A percentile compares a stretch with the other conserved stretches of the same genome.
Evolutionary conservation across 1,140 invertebrate species (phyloP).

Genomic region (Maniola jurtina): DNA sequence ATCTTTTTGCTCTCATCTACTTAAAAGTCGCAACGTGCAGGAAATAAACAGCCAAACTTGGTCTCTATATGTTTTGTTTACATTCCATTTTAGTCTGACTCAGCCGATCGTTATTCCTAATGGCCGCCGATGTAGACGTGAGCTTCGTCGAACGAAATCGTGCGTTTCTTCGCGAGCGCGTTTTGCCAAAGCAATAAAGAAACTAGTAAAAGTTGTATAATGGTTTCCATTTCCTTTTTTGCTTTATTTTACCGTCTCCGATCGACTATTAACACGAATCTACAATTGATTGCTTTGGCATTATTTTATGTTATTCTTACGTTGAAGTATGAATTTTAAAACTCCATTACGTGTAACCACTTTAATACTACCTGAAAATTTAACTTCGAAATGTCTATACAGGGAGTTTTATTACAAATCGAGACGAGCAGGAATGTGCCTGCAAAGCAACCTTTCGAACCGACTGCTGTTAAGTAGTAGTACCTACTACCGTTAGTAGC

Average conservation of each 20-base stretch:
- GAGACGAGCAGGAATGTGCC: neutral
- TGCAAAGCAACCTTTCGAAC: neutral
- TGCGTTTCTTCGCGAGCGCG: conserved; percentile 53
- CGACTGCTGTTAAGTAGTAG: neutral
- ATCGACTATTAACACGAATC: conserved; percentile 25
- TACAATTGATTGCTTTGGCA: conserved; percentile 7
- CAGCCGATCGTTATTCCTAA: conserved; percentile 40
- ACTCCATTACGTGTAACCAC: neutral
- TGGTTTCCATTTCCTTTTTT: conserved; percentile 48
- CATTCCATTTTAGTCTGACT: conserved; percentile 45
- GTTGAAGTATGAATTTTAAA: conserved; percentile 1
- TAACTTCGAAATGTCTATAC: neutral
- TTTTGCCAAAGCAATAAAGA: conserved; percentile 56
- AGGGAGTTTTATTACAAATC: conserved; percentile 16
- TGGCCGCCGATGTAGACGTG: conserved; percentile 30
- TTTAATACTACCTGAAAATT: conserved; percentile 7
- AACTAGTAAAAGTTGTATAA: conserved; percentile 62
- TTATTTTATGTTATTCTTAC: conserved; percentile 10
- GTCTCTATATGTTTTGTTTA: conserved; percentile 45
- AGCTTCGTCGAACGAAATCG: conserved; percentile 46
- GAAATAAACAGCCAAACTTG: conserved; percentile 38
- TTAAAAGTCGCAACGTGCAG: conserved; percentile 3
- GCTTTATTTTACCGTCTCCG: conserved; percentile 30
- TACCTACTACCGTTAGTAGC: conserved; percentile 5
- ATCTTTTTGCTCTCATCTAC: conserved; percentile 20